Conservation (phyloP, 2,888 invertebrate species). For the Mylabris sibirica region DNA sequence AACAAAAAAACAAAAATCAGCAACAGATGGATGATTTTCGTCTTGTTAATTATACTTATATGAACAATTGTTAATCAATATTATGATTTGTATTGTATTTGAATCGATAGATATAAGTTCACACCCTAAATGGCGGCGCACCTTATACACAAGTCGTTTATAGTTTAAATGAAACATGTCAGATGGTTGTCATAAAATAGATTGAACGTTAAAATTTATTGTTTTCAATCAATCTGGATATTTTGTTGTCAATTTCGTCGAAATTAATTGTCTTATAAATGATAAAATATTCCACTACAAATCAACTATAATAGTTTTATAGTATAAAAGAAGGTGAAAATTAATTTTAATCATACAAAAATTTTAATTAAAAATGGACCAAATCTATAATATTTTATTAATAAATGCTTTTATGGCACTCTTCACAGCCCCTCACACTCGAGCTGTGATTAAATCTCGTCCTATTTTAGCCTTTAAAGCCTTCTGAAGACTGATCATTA, state of each 20-base stretch:
- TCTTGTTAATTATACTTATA: background rate
- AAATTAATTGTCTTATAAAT: conserved; percentile 5
- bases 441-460: too few relatives aligned
- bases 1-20: background rate
- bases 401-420: too few relatives aligned
- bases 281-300: background rate
- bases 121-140: conserved; percentile 10
- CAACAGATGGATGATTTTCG: background rate
- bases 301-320: too few relatives aligned
- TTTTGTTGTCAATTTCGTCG: conserved; percentile 1
- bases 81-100: background rate
- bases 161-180: conserved; percentile 13
- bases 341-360: background rate
- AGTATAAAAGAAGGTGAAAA: background rate
- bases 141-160: conserved; percentile 7
- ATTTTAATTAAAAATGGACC: background rate
- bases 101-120: conserved; percentile 4
- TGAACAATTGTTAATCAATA: conserved; percentile 6
- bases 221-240: conserved; percentile 7
- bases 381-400: too few relatives aligned
- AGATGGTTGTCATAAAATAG: conserved; percentile 12
- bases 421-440: too few relatives aligned
- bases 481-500: too few relatives aligned
- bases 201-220: conserved; percentile 6
- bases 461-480: too few relatives aligned